Conservation (phyloP, 2,797 vertebrate genomes). For the Manis crassicaudata region DNA sequence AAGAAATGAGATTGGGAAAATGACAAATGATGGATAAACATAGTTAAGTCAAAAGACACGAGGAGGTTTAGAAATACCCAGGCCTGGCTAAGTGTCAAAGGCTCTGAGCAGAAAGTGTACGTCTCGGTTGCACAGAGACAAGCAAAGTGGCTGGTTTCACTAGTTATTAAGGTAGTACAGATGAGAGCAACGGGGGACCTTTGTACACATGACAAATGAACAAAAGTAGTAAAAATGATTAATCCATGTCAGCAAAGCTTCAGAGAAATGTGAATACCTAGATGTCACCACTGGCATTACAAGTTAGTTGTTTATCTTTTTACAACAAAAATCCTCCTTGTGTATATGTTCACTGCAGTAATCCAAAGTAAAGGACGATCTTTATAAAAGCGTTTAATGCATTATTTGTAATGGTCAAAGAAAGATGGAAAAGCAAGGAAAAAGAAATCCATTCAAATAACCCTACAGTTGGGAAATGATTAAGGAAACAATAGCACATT, state of each 20-base stretch:
- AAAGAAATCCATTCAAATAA: not conserved
- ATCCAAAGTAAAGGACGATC: not conserved
- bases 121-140: not conserved
- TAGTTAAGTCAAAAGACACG: not conserved
- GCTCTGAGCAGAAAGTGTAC: no score
- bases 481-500: not conserved
- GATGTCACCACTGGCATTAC: not conserved
- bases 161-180: not conserved
- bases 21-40: not conserved
- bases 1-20: not conserved
- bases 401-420: not conserved
- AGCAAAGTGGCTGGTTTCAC: not conserved
- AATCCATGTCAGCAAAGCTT: not conserved
- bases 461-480: not conserved
- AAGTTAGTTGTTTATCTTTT: not conserved
- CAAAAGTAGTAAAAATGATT: not conserved
- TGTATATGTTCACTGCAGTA: not conserved
- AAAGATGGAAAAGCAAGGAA: not conserved
- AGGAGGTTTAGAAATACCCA: not conserved
- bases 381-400: not conserved
- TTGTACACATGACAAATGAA: rapidly evolving
- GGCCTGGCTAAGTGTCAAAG: not conserved
- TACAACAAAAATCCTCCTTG: not conserved
- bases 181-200: not conserved
- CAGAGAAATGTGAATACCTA: not conserved